Evolutionary conservation across 2,797 vertebrate species (phyloP).

Genomic region (Echiichthys vipera): DNA sequence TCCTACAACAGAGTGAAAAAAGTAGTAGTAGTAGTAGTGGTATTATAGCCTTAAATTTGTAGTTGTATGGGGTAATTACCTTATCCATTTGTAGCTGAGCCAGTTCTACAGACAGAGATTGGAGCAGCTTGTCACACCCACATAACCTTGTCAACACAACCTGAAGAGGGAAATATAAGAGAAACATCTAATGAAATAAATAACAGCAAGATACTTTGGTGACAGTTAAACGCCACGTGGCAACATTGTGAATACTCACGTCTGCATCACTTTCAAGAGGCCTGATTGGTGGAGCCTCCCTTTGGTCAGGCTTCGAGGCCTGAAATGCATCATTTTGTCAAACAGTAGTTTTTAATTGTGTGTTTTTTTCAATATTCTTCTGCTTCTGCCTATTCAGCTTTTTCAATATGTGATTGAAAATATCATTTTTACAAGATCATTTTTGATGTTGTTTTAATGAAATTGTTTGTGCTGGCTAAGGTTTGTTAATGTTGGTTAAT

Average conservation of each 20-base stretch:
- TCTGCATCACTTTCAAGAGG: conserved; percentile 84
- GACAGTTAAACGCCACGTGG: not conserved
- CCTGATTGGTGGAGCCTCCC: conserved; percentile 72
- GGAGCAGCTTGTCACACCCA: conserved; percentile 91
- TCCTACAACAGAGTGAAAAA: conserved; percentile 77
- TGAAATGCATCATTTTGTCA: conserved; percentile 55
- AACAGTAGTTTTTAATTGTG: not conserved
- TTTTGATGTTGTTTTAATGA: not conserved
- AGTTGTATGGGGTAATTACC: conserved; percentile 53
- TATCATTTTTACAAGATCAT: not conserved
- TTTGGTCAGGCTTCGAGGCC: conserved; percentile 71
- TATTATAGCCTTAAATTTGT: not conserved
- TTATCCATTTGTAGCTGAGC: conserved; percentile 90
- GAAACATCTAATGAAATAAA: not conserved
- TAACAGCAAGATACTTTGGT: not conserved
- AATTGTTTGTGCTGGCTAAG: not conserved
- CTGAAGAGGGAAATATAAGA: conserved; percentile 71
- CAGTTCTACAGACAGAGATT: conserved; percentile 86
- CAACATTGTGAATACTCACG: conserved; percentile 69
- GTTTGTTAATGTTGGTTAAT: not conserved
- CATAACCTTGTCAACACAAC: conserved; percentile 90
- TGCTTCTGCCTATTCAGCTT: not conserved
- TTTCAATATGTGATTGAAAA: not conserved
- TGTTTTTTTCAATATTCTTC: not conserved
- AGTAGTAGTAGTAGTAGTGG: no score